Percentiles rank a stretch among this genome's conserved stretches.
phyloP scores from a whole-genome alignment of 2,113 vertebrate genomes.

The Nycticorax nycticorax region DNA sequence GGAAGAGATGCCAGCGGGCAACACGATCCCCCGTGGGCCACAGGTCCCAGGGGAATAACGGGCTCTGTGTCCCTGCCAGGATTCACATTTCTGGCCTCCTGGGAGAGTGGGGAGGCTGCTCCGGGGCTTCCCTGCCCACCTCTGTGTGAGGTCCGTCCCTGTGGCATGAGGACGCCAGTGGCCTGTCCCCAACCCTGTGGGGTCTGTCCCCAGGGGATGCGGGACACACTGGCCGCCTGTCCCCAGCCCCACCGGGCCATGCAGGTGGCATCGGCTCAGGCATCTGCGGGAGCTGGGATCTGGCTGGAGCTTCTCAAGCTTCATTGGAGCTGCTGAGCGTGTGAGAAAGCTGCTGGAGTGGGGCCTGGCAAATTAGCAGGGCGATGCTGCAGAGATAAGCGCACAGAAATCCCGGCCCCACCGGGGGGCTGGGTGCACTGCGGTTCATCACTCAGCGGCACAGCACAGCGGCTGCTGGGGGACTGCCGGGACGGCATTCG shows the following conservation, averaged over 20 bases:
- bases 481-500: accelerated
- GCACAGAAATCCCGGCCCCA: not conserved
- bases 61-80: not conserved
- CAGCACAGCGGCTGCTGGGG: not conserved
- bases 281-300: accelerated
- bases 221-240: not conserved
- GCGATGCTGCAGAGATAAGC: not conserved
- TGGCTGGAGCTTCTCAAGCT: not conserved
- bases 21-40: not conserved
- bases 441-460: not conserved
- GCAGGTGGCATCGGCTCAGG: not conserved
- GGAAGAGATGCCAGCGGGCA: not conserved
- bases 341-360: not conserved
- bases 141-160: not conserved
- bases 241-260: accelerated
- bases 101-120: not conserved
- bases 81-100: not conserved
- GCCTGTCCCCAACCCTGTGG: not conserved
- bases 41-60: not conserved
- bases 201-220: not conserved
- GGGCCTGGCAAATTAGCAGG: not conserved
- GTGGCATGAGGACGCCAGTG: not conserved
- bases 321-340: not conserved
- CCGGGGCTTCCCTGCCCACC: not conserved
- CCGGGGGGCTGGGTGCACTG: not conserved